Base-by-base conservation (phyloP, 2,888 invertebrate species). In the Apamea anceps region DNA sequence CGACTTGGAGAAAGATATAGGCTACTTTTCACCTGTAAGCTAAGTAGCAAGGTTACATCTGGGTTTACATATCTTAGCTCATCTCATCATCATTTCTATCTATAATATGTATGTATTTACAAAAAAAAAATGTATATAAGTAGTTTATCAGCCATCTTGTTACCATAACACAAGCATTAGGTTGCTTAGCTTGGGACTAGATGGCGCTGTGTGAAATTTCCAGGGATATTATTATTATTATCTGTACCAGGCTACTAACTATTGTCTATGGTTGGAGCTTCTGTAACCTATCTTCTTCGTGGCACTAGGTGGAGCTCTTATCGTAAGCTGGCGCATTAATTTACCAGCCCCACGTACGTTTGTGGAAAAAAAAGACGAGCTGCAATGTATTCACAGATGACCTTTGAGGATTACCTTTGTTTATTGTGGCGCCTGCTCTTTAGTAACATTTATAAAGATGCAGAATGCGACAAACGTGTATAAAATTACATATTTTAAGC, bases 381-480 rank as follows among this genome's bases (percentile, higher is more conserved):
- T 66, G 12, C 7, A 81, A 74, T 73, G 62, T 83, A 78, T 78
- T 82, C 72, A 75, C 67, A 66, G 86, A 82, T 85, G 79, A 75
- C 82, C 79, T 85, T 85, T 86, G 13, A 7, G 78, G 83, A 79
- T 86, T 65, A 75, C 25, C 18, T 42, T 81, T 72, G 51, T 82
- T 77, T 85, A 82, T 76, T 74, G 3, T 25, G 62, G 74, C 74
- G 82, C 72, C 65, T 12, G 62, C 25, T 75, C 72, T 81, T 57
- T 63, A 65, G n/a, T 25, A 12, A 15, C 48, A 48, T 84, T 72
- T 84, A 76, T 48, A 68, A 72, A 66, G 32, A 75, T 63, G 70
- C 57, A 66, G 60, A 68, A 83, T 67, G 62, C 18, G 67, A 62
- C 45, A 80, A 71, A 62, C 45, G 0, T n/a, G 28, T 62, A 21